Percentiles rank a stretch among this genome's conserved stretches.
Conservation (phyloP, 2,797 vertebrate species). For the Moxostoma hubbsi region DNA sequence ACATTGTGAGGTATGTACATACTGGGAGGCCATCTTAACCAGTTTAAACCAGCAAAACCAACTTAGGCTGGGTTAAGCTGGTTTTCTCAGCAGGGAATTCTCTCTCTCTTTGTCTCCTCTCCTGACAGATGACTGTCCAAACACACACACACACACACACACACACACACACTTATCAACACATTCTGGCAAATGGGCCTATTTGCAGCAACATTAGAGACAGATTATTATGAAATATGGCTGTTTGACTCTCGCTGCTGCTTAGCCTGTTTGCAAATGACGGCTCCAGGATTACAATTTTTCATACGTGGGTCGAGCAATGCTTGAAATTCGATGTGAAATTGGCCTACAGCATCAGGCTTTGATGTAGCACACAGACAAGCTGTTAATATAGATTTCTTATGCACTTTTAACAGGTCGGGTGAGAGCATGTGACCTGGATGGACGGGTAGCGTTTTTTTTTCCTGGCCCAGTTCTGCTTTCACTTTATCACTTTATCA, state of each 20-base stretch:
- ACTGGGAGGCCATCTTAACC: no score
- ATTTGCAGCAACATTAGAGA: neutral
- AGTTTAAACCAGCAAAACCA: no score
- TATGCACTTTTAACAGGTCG: slow-evolving; percentile 18
- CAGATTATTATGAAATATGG: slow-evolving; percentile 47
- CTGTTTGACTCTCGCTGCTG: slow-evolving; percentile 1
- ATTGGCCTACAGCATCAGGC: slow-evolving; percentile 46
- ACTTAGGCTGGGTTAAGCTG: no score
- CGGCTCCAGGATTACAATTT: slow-evolving; percentile 32
- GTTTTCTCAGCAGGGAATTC: no score
- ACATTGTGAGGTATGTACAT: no score
- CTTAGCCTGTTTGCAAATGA: neutral
- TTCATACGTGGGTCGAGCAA: slow-evolving; percentile 27
- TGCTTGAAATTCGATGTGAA: slow-evolving; percentile 42
- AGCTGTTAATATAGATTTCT: slow-evolving; percentile 50
- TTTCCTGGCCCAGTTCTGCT: no score
- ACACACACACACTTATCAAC: slow-evolving; percentile 9
- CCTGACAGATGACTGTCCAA: neutral
- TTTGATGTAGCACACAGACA: slow-evolving; percentile 32
- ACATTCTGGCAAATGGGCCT: neutral
- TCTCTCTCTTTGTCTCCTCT: no score
- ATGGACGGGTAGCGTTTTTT: neutral
- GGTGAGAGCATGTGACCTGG: neutral
- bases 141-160: neutral
- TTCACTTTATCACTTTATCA: neutral